A percentile compares a stretch with the other conserved stretches of the same genome.
These are phyloP conservation scores for Oscheius onirici DNA, from an alignment of 2,888 invertebrate genomes.

Conservation along the genomic window DNA sequence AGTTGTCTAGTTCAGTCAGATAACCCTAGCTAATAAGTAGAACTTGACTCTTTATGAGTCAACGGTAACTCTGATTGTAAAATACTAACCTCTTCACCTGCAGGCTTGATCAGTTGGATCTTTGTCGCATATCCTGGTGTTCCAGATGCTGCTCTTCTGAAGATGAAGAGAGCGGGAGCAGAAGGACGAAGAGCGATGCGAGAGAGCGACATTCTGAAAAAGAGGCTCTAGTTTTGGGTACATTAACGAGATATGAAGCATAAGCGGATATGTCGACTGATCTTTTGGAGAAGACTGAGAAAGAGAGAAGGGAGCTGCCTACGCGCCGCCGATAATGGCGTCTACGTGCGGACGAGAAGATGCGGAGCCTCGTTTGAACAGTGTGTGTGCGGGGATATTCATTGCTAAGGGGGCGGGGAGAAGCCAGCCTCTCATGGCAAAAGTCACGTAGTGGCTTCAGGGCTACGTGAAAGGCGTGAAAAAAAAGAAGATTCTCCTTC, in stretches of 20 bases:
- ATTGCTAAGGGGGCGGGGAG: not conserved
- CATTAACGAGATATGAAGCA: not conserved
- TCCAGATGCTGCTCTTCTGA: conserved; percentile 3
- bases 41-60: too few relatives aligned
- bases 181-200: conserved; percentile 25
- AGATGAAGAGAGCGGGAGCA: not conserved
- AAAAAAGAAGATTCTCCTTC: too few relatives aligned
- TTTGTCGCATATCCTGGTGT: conserved; percentile 14
- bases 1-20: too few relatives aligned
- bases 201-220: conserved; percentile 22
- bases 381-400: conserved; percentile 5
- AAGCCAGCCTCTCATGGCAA: not conserved
- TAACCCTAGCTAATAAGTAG: too few relatives aligned
- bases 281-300: not conserved
- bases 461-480: not conserved
- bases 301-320: not conserved
- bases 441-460: conserved; percentile 14
- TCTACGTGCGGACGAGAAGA: conserved; percentile 1
- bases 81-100: conserved; percentile 34
- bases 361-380: conserved; percentile 19
- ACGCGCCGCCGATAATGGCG: not conserved
- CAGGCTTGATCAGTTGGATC: conserved; percentile 47
- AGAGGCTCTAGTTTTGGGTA: not conserved
- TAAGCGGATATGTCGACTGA: not conserved
- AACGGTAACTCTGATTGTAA: too few relatives aligned